phyloP scores from a whole-genome alignment of 2,888 invertebrate species.

The Mesorhabditis sp. region DNA sequence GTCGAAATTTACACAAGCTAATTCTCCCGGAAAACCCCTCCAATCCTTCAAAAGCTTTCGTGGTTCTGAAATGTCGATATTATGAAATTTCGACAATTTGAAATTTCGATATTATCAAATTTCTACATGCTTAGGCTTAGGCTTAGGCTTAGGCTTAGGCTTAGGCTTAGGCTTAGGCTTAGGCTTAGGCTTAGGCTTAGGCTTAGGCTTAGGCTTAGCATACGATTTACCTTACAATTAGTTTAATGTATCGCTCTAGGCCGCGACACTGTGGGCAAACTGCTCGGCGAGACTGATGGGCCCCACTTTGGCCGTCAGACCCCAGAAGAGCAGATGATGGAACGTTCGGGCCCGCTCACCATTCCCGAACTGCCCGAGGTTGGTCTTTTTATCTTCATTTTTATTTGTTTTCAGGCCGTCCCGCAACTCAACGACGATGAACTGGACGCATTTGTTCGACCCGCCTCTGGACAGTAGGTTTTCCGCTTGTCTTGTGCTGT shows the following conservation, averaged over 20 bases:
- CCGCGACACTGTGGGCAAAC: conserved; percentile 9
- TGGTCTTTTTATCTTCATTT: conserved; percentile 5
- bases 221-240: too few relatives aligned
- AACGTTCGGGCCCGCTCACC: conserved; percentile 41
- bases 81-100: too few relatives aligned
- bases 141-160: conserved; percentile 3
- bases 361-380: conserved; percentile 36
- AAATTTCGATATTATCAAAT: too few relatives aligned
- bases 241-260: not conserved
- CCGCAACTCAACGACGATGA: conserved; percentile 7
- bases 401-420: not conserved
- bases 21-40: too few relatives aligned
- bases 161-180: not conserved
- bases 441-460: conserved; percentile 8
- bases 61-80: too few relatives aligned
- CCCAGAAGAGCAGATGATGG: conserved; percentile 32
- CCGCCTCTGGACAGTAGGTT: not conserved
- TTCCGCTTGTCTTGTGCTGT: not conserved
- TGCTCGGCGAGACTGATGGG: conserved; percentile 20
- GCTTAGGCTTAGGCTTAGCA: conserved; percentile 5
- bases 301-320: conserved; percentile 37
- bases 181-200: conserved; percentile 9
- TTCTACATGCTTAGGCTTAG: not conserved
- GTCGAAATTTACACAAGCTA: too few relatives aligned
- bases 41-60: too few relatives aligned